Evolutionary conservation across 2,113 vertebrate genomes (phyloP), one percentile per base, ranked within the genome.

Genomic region (Chunga burmeisteri): DNA sequence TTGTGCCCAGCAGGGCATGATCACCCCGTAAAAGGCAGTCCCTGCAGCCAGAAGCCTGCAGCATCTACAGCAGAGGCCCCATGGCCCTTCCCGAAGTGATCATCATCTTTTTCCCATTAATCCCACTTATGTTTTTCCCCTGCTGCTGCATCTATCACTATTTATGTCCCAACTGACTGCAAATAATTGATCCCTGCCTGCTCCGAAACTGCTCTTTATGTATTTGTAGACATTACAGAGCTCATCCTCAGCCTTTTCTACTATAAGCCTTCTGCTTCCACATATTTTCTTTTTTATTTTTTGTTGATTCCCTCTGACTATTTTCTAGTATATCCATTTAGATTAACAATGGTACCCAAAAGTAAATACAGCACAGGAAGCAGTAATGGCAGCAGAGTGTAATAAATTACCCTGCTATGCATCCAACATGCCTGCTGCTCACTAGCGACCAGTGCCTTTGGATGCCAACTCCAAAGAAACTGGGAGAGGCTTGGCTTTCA

Each of bases 101-200:
- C 20, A 77, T 77, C 16, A 55, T 73, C 16, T 83, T 88, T 68
- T 90, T 38, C n/a, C 71, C 40, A 61, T 94, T 88, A 86, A 93
- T 90, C 91, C 68, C 40, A 40, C 50, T 34, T 89, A n/a, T 52
- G 78, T 78, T 79, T 55, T 23, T 11, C 34, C 56, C 67, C 38
- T 66, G 67, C 68, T 90, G 83, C 80, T 93, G 62, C 75, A 90
- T 78, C 88, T 56, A 86, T 70, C 85, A 50, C 56, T 92, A 74
- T 78, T 95, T 77, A 73, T 85, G 91, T 94, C 68, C 68, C 77
- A 94, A 29, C 9, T 78, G 90, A 90, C 90, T 81, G 84, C 61
- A 91, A 88, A 91, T 74, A 92, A 93, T 80, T 85, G 65, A 86
- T 91, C 81, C 75, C 70, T 94, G 53, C 47, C 58, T 0, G 2